These are phyloP conservation scores for Platynereis dumerilii DNA, from an alignment of 2,888 invertebrate genomes.

Conservation along the genomic window DNA sequence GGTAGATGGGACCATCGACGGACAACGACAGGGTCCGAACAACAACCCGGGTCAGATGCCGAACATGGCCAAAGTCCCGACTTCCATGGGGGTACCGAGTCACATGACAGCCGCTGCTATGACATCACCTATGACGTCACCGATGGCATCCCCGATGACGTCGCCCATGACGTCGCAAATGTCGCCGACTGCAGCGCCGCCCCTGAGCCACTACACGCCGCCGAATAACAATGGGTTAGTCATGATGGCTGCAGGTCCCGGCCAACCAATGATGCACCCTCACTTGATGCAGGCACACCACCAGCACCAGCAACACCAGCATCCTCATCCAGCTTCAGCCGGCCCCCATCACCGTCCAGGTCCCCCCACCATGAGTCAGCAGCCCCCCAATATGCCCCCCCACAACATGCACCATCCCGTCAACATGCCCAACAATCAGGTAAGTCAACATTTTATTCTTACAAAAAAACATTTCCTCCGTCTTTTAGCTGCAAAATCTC, in stretches of 20 bases:
- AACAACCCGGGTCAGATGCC: too few species aligned
- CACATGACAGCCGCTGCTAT: background rate
- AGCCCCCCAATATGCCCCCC: constrained; percentile 14
- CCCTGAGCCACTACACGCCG: constrained; percentile 7
- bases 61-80: too few species aligned
- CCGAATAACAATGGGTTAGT: background rate
- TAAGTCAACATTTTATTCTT: too few species aligned
- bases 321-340: background rate
- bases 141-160: too few species aligned
- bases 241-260: too few species aligned
- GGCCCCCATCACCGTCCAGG: constrained; percentile 2
- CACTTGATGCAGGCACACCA: constrained; percentile 2
- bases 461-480: too few species aligned
- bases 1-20: too few species aligned
- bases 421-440: background rate
- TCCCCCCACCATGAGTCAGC: constrained; percentile 13
- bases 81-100: too few species aligned
- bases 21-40: too few species aligned
- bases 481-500: too few species aligned
- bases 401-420: constrained; percentile 22
- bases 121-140: constrained; percentile 3
- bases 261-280: background rate
- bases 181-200: constrained; percentile 3
- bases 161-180: too few species aligned
- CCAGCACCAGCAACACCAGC: constrained; percentile 6